Conservation (phyloP, 2,113 vertebrate genomes). For the Myrmecobius fasciatus region DNA sequence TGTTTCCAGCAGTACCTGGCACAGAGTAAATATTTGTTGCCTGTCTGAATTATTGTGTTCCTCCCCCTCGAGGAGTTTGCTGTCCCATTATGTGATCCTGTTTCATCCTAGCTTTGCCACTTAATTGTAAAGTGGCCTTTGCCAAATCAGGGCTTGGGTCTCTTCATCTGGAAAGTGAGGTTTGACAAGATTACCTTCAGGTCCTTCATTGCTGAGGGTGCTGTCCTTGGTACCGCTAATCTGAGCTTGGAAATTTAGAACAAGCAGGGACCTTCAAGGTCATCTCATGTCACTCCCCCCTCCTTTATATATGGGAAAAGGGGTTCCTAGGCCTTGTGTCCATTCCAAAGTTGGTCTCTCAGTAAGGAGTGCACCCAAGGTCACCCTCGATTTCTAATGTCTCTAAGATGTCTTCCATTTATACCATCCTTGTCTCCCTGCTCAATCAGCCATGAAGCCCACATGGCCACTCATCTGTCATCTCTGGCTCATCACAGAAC, state of each 20-base stretch:
- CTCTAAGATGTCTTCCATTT: neutral
- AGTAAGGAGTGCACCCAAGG: neutral
- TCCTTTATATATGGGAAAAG: neutral
- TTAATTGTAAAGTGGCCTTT: neutral
- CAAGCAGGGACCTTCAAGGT: neutral
- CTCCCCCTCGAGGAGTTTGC: neutral
- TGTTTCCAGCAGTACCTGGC: neutral
- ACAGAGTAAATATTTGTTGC: neutral
- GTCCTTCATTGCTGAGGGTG: neutral
- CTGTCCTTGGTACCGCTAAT: neutral
- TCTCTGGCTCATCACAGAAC: neutral
- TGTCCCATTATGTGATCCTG: neutral
- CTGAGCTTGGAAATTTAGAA: neutral
- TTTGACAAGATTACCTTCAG: neutral
- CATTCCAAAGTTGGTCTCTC: neutral
- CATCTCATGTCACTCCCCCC: neutral
- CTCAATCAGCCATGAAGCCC: neutral
- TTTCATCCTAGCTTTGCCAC: neutral
- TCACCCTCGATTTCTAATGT: neutral
- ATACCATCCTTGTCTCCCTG: neutral
- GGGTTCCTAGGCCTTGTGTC: neutral
- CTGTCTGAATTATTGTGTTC: neutral
- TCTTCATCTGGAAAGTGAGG: neutral
- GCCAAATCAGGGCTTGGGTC: neutral
- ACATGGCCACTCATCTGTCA: neutral